A percentile compares a stretch with the other conserved stretches of the same genome.
These are phyloP conservation scores for Hermaeophaga mercurialis DNA, from an alignment of 2,888 invertebrate genomes.

Conservation along the genomic window DNA sequence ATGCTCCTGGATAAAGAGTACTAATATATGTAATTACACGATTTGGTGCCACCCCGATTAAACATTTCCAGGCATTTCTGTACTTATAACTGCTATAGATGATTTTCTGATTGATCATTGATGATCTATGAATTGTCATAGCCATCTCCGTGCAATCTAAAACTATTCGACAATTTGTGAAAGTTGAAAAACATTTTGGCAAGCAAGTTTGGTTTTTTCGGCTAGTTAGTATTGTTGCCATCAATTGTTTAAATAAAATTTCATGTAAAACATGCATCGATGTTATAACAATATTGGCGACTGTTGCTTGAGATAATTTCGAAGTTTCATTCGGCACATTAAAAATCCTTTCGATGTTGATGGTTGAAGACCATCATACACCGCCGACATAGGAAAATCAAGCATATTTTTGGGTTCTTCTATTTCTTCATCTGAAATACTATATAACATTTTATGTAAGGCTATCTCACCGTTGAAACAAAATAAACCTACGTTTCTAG, in stretches of 20 bases:
- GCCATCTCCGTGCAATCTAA: conserved; percentile 3
- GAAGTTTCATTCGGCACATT: conserved; percentile 9
- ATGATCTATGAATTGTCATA: neutral
- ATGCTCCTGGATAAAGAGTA: conserved; percentile 9
- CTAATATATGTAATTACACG: conserved; percentile 12
- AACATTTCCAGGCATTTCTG: neutral
- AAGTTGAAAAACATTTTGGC: no score
- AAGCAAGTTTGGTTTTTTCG: neutral
- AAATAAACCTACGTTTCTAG: no score
- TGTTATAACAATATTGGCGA: no score
- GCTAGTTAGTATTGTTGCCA: neutral
- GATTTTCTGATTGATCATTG: neutral
- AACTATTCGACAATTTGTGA: neutral
- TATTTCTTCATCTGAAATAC: no score
- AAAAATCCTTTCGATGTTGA: neutral
- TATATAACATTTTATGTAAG: no score
- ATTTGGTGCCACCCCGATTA: conserved; percentile 7
- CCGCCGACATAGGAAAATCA: no score
- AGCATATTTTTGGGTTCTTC: no score
- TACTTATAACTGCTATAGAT: conserved; percentile 1
- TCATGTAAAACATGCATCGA: neutral
- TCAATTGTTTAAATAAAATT: neutral
- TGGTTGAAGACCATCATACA: neutral
- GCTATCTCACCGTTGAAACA: no score
- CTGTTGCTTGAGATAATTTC: no score